These are phyloP conservation scores for Chrysomallon squamiferum DNA, from an alignment of 1,140 invertebrate species.

Conservation along the genomic window DNA sequence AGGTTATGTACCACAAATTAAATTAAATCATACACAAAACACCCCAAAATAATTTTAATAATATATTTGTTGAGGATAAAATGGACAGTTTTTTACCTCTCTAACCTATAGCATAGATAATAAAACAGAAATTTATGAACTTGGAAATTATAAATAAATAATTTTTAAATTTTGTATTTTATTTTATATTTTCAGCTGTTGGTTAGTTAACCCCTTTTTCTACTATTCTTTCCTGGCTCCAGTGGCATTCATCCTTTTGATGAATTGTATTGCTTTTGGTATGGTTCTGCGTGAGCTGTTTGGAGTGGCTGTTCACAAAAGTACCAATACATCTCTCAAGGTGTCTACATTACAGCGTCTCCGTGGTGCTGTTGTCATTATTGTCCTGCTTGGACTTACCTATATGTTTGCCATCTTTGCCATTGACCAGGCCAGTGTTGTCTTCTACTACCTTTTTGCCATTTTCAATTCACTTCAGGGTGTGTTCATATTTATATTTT, in stretches of 20 bases:
- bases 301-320: conserved; percentile 17
- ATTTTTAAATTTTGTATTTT: too few species aligned
- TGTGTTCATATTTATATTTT: conserved; percentile 66
- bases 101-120: too few species aligned
- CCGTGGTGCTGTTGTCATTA: conserved; percentile 65
- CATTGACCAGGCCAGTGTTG: conserved; percentile 53
- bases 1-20: too few species aligned
- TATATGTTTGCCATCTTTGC: conserved; percentile 68
- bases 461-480: conserved; percentile 67
- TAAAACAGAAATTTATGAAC: too few species aligned
- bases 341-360: conserved; percentile 55
- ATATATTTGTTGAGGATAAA: too few species aligned
- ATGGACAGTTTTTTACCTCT: too few species aligned
- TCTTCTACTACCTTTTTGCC: conserved; percentile 67
- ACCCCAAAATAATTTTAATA: too few species aligned
- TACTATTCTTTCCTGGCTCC: conserved; percentile 64
- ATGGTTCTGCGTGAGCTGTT: conserved; percentile 59
- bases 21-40: too few species aligned
- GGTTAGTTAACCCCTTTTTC: conserved; percentile 56
- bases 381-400: conserved; percentile 67
- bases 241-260: conserved; percentile 62
- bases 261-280: conserved; percentile 65
- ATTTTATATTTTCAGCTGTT: conserved; percentile 54
- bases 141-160: too few species aligned
- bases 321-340: conserved; percentile 38